Base-by-base conservation (phyloP, 1,140 invertebrate genomes). In the Leptopilina clavipes region DNA sequence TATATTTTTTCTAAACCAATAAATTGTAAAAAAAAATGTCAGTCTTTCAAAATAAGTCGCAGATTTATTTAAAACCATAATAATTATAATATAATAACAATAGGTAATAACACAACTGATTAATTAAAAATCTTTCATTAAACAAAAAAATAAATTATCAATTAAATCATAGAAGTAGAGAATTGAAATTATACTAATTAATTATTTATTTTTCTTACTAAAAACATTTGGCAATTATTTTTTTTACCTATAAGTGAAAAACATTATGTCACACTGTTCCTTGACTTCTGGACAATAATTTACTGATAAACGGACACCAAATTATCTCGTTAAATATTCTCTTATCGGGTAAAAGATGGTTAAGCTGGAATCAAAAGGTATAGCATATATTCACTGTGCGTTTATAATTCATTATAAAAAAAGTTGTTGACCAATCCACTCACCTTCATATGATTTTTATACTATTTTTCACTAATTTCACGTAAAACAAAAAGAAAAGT, bases 301-400 rank as follows among this genome's bases (percentile, higher is more conserved):
- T 17, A 52, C 48, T 52, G 48, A 52, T 52, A 52, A 52, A 52
- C 48, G 3, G n/a, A 17, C 48, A 52, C 14, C 17, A n/a, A 52
- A 52, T 52, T 52, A 52, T 52, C 48, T 52, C 17, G 14, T n/a
- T 17, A n/a, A 48, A 52, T 52, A 52, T 52, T 52, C 48, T 52
- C 48, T 52, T 52, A 52, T 52, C 48, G n/a, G 17, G 14, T 52
- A 52, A 52, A 17, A 52, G n/a, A 52, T 6, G 37, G 48, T 52
- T 52, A n/a, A 52, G 6, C 48, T n/a, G 48, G 2, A 52, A 17
- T 52, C 48, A 52, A 52, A 52, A 17, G 48, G 37, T 40, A 31
- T 48, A 52, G 48, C 48, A 52, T n/a, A 31, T 31, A 31, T 52
- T 40, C 37, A 40, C 48, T 45, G 11, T 45, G 44, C 14, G 48